phyloP scores from a whole-genome alignment of 2,113 vertebrate species.

The Felis catus region DNA sequence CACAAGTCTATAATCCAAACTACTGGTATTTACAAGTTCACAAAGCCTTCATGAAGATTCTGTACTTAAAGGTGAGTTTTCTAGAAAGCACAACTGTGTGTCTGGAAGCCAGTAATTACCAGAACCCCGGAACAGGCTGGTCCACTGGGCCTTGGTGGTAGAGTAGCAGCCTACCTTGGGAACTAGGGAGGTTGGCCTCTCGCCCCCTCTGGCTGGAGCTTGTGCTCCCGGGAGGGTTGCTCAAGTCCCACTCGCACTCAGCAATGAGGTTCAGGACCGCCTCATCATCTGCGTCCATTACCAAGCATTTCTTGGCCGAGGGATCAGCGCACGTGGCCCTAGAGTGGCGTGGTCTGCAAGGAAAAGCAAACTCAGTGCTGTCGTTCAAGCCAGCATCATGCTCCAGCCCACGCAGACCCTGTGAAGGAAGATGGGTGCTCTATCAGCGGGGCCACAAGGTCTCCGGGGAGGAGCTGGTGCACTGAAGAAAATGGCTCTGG shows the following conservation, averaged over 20 bases:
- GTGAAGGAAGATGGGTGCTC: accelerated
- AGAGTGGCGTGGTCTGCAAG: slow-evolving; percentile 75
- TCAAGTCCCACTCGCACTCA: slow-evolving; percentile 74
- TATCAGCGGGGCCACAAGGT: too few species aligned
- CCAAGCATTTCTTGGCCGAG: slow-evolving; percentile 79
- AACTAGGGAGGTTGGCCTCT: slow-evolving; percentile 54
- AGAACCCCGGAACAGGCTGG: neutral
- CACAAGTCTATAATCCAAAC: neutral
- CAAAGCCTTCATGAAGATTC: neutral
- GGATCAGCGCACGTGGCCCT: slow-evolving; percentile 79
- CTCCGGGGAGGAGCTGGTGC: neutral
- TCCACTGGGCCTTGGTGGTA: accelerated
- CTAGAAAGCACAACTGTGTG: too few species aligned
- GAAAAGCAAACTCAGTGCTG: neutral
- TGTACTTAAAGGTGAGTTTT: neutral
- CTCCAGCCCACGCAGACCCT: accelerated
- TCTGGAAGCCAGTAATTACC: accelerated
- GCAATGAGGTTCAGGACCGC: slow-evolving; percentile 84
- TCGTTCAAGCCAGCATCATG: accelerated
- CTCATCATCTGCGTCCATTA: slow-evolving; percentile 84
- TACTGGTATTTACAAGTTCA: neutral
- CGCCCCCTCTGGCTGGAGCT: slow-evolving; percentile 70
- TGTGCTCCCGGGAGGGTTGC: slow-evolving; percentile 64
- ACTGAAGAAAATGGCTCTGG: neutral
- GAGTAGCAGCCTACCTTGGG: slow-evolving; percentile 73